Evolutionary conservation across 2,888 invertebrate species (phyloP), one percentile per base, ranked within the genome.

Genomic region (Schizaphis graminum): DNA sequence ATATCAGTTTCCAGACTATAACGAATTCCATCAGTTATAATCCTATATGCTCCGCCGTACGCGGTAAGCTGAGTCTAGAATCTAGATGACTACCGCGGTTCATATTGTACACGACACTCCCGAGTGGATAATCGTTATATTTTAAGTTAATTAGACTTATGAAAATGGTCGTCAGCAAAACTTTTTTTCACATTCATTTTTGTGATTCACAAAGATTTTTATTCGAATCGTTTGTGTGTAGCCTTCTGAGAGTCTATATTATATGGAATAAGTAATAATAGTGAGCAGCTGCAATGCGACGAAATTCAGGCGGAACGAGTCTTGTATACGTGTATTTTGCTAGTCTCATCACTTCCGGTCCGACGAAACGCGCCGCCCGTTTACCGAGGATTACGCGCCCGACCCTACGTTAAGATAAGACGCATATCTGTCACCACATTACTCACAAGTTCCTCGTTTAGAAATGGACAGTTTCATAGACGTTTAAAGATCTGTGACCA

Each of bases 301-400:
- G 21, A 77, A 77, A 77, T 77, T 8, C 35, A 8, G 35, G 35
- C 21, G 21, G n/a, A 88, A 86, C 47, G 47, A 41, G 86, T 86
- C 28, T 11, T 28, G 44, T 86, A 85, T 44, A 47, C 47, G 86
- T 86, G 47, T 86, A 47, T 86, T 47, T 67, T 35, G 35, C 77
- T 77, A 77, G 35, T 41, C 35, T 77, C 77, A 77, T 77, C 77
- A 77, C 21, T 77, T 77, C 77, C 77, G 77, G 77, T 77, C 77
- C 77, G 77, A 35, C 77, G 35, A 77, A 35, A 77, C 35, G 21
- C 35, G 35, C 21, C 77, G 77, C 35, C 77, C 35, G 35, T 77
- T 77, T 77, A 35, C 35, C 35, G 35, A 77, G 77, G 77, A 77
- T 77, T 77, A 77, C 21, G 21, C 8, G 21, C 21, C 35, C 77